These are phyloP conservation scores for Chaetodon trifasciatus DNA, from an alignment of 2,797 vertebrate genomes.

Conservation along the genomic window DNA sequence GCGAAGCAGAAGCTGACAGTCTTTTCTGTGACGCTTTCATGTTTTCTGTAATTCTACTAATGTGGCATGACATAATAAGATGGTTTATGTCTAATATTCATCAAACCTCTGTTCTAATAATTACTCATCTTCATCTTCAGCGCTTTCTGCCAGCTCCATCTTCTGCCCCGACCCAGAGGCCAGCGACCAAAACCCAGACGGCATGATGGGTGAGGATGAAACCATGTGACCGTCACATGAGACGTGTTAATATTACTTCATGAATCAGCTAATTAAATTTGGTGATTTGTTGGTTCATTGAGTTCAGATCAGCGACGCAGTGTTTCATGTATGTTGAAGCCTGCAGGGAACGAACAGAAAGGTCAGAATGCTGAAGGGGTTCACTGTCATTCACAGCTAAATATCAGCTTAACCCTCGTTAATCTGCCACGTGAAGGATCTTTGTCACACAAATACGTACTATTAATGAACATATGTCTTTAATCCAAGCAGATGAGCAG, in stretches of 20 bases:
- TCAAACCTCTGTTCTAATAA: background rate
- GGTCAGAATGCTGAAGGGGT: constrained; percentile 2
- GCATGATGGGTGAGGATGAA: constrained; percentile 69
- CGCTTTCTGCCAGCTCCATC: constrained; percentile 36
- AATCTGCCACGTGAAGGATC: background rate
- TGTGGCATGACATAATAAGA: background rate
- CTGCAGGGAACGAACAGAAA: background rate
- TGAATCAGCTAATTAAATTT: constrained; percentile 1
- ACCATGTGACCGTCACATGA: too few relatives aligned
- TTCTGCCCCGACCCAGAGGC: constrained; percentile 74
- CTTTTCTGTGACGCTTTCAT: background rate
- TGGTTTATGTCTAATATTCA: constrained; percentile 1
- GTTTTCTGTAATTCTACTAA: background rate
- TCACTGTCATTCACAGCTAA: too few relatives aligned
- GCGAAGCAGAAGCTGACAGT: too few relatives aligned
- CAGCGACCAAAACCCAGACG: constrained; percentile 38
- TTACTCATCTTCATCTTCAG: constrained; percentile 43
- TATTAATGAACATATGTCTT: too few relatives aligned
- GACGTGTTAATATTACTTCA: too few relatives aligned
- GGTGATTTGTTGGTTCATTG: background rate
- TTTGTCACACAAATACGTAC: background rate
- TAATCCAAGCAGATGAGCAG: too few relatives aligned
- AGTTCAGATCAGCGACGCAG: background rate
- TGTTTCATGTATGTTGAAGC: too few relatives aligned
- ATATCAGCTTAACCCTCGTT: too few relatives aligned